These are phyloP conservation scores for Drosophila nasuta DNA, from an alignment of 1,140 invertebrate genomes.

Conservation along the genomic window DNA sequence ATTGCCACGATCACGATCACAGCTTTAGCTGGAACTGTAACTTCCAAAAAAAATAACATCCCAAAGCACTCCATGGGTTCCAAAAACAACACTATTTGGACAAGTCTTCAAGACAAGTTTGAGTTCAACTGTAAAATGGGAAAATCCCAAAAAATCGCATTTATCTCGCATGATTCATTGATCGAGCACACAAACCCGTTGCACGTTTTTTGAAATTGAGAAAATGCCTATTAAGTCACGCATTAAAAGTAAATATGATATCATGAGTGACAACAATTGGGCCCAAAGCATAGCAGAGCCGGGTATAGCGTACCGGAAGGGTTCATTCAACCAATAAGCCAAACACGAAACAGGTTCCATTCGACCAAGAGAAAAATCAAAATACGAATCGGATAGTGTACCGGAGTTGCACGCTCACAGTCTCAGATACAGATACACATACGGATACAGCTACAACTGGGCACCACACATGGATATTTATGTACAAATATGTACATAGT, in stretches of 20 bases:
- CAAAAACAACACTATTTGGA: background rate
- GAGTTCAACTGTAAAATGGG: background rate
- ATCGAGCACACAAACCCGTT: background rate
- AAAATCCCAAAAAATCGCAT: slow-evolving; percentile 4
- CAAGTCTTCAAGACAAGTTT: slow-evolving; percentile 1
- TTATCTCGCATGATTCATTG: slow-evolving; percentile 21
- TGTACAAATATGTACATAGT: slow-evolving; percentile 1
- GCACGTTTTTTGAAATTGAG: slow-evolving; percentile 21
- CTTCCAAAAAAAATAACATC: background rate
- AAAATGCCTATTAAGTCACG: slow-evolving; percentile 64
- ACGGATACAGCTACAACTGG: too few species aligned
- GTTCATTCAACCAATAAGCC: slow-evolving; percentile 78
- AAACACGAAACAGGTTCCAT: slow-evolving; percentile 65
- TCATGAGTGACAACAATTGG: slow-evolving; percentile 62
- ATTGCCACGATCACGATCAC: slow-evolving; percentile 7
- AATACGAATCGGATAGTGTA: slow-evolving; percentile 25
- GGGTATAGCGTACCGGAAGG: slow-evolving; percentile 51
- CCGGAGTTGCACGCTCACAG: background rate
- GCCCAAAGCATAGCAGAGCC: slow-evolving; percentile 8
- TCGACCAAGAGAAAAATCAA: slow-evolving; percentile 57
- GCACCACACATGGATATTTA: slow-evolving; percentile 5
- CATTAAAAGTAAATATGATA: slow-evolving; percentile 60
- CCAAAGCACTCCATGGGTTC: background rate
- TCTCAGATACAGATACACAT: background rate
- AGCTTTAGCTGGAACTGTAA: background rate